Percentiles rank a stretch among this genome's conserved stretches.
Conservation (phyloP, 2,113 vertebrate genomes). For the Nycticorax nycticorax region DNA sequence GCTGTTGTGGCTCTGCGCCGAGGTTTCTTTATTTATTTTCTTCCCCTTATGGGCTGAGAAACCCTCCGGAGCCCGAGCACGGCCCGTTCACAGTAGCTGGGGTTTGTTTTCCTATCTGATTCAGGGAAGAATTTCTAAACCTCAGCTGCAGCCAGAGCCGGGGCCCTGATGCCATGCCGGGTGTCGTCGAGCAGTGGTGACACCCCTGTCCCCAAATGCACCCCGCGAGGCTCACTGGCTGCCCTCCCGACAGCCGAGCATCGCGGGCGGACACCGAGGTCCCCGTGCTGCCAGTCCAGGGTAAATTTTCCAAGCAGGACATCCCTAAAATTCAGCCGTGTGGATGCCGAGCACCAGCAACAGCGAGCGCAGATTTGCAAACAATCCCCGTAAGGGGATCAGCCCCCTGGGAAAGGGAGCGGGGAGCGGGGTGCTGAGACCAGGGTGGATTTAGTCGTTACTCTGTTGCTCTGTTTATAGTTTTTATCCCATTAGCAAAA, state of each 20-base stretch:
- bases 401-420: neutral
- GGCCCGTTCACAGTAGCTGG: neutral
- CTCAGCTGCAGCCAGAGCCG: neutral
- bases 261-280: rapidly evolving
- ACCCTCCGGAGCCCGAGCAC: neutral
- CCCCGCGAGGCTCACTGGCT: neutral
- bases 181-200: rapidly evolving
- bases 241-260: neutral
- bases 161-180: neutral
- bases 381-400: rapidly evolving
- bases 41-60: slow-evolving; percentile 49
- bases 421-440: neutral
- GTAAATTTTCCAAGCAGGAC: neutral
- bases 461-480: neutral
- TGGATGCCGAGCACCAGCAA: neutral
- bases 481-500: neutral
- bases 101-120: neutral
- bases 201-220: neutral
- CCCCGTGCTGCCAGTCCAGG: neutral
- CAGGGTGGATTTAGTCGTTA: neutral
- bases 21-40: slow-evolving; percentile 31
- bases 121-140: neutral
- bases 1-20: neutral
- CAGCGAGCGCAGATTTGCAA: no score
- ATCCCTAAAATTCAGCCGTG: neutral